Evolutionary conservation across 2,113 vertebrate species (phyloP).

Genomic region (Rallus limicola): DNA sequence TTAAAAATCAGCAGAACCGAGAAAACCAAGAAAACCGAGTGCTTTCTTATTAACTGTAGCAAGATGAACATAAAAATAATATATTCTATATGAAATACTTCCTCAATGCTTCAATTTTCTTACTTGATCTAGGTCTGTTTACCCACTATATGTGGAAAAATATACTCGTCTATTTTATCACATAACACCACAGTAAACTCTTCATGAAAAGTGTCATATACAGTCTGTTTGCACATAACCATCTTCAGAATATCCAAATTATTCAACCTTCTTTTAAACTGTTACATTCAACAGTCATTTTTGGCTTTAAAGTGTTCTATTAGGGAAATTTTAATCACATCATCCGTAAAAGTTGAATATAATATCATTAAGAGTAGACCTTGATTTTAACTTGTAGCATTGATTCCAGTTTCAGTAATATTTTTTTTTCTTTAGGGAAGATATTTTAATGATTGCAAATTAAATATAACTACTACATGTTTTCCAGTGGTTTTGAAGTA

Average conservation of each 20-base stretch:
- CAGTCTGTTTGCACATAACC: not conserved
- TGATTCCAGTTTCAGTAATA: not conserved
- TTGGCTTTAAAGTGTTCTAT: not conserved
- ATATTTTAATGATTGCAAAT: not conserved
- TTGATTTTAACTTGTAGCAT: not conserved
- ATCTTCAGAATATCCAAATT: not conserved
- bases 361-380: not conserved
- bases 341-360: not conserved
- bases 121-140: not conserved
- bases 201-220: not conserved
- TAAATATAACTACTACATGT: not conserved
- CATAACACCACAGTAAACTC: not conserved
- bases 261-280: not conserved
- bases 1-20: not conserved
- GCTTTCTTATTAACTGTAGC: not conserved
- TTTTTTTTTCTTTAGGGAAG: not conserved
- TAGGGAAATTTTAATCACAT: not conserved
- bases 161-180: not conserved
- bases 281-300: not conserved
- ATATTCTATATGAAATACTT: not conserved
- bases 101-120: not conserved
- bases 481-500: not conserved
- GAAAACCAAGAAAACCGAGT: not conserved
- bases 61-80: not conserved
- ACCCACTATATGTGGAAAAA: not conserved